Percentiles rank a stretch among this genome's conserved stretches.
These are phyloP conservation scores for Nephrotoma appendiculata DNA, from an alignment of 2,888 invertebrate species.

Conservation along the genomic window DNA sequence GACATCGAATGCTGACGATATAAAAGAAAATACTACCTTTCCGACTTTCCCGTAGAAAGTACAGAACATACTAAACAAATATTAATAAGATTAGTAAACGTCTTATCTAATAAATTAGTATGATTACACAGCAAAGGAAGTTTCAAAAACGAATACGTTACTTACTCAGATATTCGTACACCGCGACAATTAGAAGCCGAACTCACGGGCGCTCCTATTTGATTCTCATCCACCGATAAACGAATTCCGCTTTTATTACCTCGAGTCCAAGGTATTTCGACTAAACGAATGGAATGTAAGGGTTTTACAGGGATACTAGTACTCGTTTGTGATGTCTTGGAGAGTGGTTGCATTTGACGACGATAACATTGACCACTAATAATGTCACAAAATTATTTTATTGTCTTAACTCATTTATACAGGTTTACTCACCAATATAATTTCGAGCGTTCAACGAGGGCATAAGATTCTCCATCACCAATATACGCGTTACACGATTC, in stretches of 20 bases:
- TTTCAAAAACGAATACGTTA: slow-evolving; percentile 13
- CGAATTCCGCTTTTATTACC: slow-evolving; percentile 46
- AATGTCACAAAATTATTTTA: slow-evolving; percentile 13
- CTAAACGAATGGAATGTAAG: slow-evolving; percentile 70
- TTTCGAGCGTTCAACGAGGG: slow-evolving; percentile 76
- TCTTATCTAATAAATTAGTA: not conserved
- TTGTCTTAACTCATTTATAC: not conserved
- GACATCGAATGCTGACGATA: slow-evolving; percentile 53
- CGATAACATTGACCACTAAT: slow-evolving; percentile 63
- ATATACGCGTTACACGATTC: slow-evolving; percentile 65
- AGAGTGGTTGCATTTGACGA: slow-evolving; percentile 40
- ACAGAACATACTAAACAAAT: slow-evolving; percentile 38
- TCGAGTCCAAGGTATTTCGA: slow-evolving; percentile 55
- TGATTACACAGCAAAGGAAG: not conserved
- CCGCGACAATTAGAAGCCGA: slow-evolving; percentile 40
- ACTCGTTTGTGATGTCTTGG: slow-evolving; percentile 8
- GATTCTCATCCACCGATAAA: slow-evolving; percentile 28
- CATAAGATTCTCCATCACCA: slow-evolving; percentile 86
- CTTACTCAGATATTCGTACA: slow-evolving; percentile 58
- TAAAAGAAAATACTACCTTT: slow-evolving; percentile 52
- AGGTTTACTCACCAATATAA: slow-evolving; percentile 55
- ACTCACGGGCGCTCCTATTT: slow-evolving; percentile 17
- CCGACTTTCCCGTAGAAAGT: slow-evolving; percentile 52
- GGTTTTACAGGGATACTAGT: slow-evolving; percentile 30
- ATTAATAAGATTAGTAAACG: not conserved